Evolutionary conservation across 2,797 vertebrate genomes (phyloP).

Genomic region (Propithecus deckenii): DNA sequence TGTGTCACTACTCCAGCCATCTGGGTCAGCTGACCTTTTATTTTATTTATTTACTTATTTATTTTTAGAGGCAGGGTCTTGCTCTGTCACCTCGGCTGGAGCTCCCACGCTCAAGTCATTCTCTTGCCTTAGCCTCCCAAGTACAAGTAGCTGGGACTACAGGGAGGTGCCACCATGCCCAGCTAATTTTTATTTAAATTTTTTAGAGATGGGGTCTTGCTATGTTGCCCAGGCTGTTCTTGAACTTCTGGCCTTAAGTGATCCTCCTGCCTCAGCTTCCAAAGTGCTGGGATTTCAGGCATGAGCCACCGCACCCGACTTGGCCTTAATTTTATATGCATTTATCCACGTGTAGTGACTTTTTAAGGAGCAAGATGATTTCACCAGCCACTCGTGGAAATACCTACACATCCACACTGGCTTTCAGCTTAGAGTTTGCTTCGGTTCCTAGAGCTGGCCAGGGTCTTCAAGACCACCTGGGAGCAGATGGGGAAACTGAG

Average conservation of each 20-base stretch:
- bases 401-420: background rate
- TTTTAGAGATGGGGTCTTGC: background rate
- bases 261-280: no score
- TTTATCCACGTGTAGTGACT: background rate
- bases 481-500: background rate
- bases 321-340: background rate
- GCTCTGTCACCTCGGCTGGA: background rate
- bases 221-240: background rate
- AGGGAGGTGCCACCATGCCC: background rate
- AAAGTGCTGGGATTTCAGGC: background rate
- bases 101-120: background rate
- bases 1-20: fast-evolving
- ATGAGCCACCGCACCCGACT: background rate
- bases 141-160: background rate
- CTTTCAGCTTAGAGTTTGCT: background rate
- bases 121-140: background rate
- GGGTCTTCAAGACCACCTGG: background rate
- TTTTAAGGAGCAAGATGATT: background rate
- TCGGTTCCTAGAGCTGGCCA: background rate
- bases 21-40: background rate
- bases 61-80: background rate
- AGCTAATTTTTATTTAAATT: background rate
- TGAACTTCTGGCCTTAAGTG: background rate
- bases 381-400: background rate
- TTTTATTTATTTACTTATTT: background rate